Evolutionary conservation across 2,797 vertebrate genomes (phyloP), one percentile per base, ranked within the genome.

Genomic region (Acrocephalus scirpaceus): DNA sequence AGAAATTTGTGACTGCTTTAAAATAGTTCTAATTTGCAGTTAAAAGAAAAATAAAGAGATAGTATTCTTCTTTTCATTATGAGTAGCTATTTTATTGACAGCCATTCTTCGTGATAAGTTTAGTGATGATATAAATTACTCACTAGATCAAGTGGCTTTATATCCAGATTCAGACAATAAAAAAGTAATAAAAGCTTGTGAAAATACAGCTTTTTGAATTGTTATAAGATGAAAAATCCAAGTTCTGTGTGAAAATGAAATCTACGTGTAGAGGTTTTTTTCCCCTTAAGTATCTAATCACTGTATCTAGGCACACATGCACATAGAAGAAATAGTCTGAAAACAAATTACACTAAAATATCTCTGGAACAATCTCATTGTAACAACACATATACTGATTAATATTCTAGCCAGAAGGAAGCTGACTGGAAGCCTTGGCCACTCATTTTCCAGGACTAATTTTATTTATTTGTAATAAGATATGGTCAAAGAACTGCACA

Each of bases 381-480:
- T 92, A 93, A 78, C 75, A 69, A 83, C 44, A 54, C 36, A 61
- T 81, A 83, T 79, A 48, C 45, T 94, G 21, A 87, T 94, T 83
- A 92, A 77, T 76, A 92, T 86, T 96, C 72, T 86, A 91, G 18
- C 57, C 66, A 86, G 50, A 79, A 81, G 19, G 42, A 79, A 91
- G 45, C 32, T 92, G 81, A 48, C 66, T 91, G 71, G n/a, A 84
- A 86, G 10, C 36, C 38, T 58, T 77, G 47, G 27, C 36, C 86
- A 86, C 71, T 95, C 48, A 82, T 73, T 93, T 94, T 83, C 54
- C 40, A 83, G 48, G 61, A 66, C 36, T 72, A 75, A 64, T 50
- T 90, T 83, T 79, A 32, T 73, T 92, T 86, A 36, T 88, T 91
- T 91, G 3, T 64, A 90, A 20, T 18, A 73, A 69, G 50, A 76